Conservation (phyloP, 2,113 vertebrate species). For the Acanthochromis polyacanthus region DNA sequence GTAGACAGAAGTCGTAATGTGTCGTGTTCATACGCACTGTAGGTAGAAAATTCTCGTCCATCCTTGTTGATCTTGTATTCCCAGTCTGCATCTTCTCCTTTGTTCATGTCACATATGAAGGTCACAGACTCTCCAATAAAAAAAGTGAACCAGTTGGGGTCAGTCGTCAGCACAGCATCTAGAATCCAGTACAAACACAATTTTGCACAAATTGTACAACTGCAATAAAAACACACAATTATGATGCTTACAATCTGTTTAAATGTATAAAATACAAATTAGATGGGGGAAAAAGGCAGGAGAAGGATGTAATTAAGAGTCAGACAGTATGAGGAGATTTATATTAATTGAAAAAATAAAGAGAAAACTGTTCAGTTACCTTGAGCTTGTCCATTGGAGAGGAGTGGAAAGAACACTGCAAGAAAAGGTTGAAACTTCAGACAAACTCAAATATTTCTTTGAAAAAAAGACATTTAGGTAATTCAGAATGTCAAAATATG, state of each 20-base stretch:
- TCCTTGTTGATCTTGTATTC: background rate
- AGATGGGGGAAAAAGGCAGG: background rate
- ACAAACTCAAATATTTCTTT: too few species aligned
- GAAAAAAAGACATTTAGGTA: too few species aligned
- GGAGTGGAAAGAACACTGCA: background rate
- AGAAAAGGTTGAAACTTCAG: background rate
- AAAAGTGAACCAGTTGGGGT: slow-evolving; percentile 5
- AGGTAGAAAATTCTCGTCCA: fast-evolving
- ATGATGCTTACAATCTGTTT: too few species aligned
- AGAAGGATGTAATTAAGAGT: too few species aligned
- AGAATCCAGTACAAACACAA: background rate
- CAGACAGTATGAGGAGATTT: background rate
- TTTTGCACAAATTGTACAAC: too few species aligned
- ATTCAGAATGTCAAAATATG: too few species aligned
- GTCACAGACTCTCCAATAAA: background rate
- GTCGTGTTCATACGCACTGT: fast-evolving
- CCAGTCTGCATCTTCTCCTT: slow-evolving; percentile 7
- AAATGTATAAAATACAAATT: too few species aligned
- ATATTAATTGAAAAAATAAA: fast-evolving
- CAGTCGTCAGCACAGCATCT: background rate
- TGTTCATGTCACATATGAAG: slow-evolving; percentile 38
- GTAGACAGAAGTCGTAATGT: fast-evolving
- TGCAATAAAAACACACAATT: too few species aligned
- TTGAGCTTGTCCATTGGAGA: background rate
- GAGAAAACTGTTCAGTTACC: background rate